These are phyloP conservation scores for Macrophya annulata DNA, from an alignment of 2,888 invertebrate species.

Conservation along the genomic window DNA sequence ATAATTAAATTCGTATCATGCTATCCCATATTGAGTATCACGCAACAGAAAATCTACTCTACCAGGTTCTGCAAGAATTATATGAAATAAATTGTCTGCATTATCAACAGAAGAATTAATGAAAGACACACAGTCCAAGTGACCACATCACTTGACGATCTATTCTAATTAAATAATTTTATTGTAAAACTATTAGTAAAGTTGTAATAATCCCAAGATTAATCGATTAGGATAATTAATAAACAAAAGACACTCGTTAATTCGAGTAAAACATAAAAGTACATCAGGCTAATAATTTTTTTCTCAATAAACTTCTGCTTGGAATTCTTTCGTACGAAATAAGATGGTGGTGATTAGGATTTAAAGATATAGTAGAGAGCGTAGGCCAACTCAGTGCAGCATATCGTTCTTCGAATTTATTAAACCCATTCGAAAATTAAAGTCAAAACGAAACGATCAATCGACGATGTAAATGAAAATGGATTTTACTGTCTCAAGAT, in stretches of 20 bases:
- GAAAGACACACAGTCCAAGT: not conserved
- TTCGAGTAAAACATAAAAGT: not conserved
- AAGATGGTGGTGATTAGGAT: not conserved
- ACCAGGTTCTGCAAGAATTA: not conserved
- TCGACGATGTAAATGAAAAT: not conserved
- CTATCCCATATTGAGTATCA: not conserved
- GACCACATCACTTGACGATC: not conserved
- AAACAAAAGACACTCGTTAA: not conserved
- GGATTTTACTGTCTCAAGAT: not conserved
- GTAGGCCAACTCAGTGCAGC: not conserved
- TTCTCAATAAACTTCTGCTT: not conserved
- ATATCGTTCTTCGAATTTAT: not conserved
- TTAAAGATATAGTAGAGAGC: not conserved
- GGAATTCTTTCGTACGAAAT: not conserved
- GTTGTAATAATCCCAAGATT: not conserved
- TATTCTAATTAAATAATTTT: not conserved
- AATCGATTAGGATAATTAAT: not conserved
- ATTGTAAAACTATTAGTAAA: not conserved
- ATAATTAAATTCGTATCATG: not conserved
- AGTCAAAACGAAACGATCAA: not conserved
- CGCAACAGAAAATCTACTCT: too few relatives aligned
- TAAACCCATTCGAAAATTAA: not conserved
- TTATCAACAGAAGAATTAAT: not conserved
- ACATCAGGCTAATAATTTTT: not conserved
- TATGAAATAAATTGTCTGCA: not conserved